A percentile compares a stretch with the other conserved stretches of the same genome.
Evolutionary conservation across 2,888 invertebrate species (phyloP).

Genomic region (Leptopterna dolabrata): DNA sequence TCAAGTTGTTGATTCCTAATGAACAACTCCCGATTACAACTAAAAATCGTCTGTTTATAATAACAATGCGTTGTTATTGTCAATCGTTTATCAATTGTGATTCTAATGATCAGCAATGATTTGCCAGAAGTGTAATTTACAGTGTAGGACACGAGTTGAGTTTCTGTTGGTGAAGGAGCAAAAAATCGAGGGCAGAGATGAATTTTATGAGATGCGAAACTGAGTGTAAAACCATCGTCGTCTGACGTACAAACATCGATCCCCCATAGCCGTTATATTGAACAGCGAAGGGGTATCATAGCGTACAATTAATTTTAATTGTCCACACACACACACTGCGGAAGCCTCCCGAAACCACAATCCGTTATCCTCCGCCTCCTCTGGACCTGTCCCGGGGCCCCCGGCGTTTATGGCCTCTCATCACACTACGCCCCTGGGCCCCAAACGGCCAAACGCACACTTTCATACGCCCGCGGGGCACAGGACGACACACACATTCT

Average conservation of each 20-base stretch:
- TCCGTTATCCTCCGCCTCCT: background rate
- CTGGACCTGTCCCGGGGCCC: background rate
- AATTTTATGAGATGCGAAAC: background rate
- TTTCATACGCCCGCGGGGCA: too few relatives aligned
- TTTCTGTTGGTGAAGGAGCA: background rate
- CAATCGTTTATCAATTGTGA: too few relatives aligned
- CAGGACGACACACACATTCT: too few relatives aligned
- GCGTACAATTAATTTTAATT: constrained; percentile 24
- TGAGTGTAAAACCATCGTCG: background rate
- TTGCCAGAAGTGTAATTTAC: background rate
- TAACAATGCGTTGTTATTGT: too few relatives aligned
- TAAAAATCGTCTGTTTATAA: too few relatives aligned
- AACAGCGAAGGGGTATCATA: background rate
- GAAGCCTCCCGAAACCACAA: background rate
- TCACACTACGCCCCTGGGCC: background rate
- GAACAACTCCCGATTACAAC: too few relatives aligned
- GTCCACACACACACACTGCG: background rate
- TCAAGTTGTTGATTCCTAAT: too few relatives aligned
- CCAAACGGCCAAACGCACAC: background rate
- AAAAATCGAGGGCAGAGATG: background rate
- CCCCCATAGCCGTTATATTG: background rate
- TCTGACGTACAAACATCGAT: background rate
- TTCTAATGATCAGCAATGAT: background rate
- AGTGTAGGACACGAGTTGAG: background rate
- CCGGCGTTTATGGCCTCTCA: background rate